Conservation (phyloP, 2,888 invertebrate species). For the Lymantria monacha region DNA sequence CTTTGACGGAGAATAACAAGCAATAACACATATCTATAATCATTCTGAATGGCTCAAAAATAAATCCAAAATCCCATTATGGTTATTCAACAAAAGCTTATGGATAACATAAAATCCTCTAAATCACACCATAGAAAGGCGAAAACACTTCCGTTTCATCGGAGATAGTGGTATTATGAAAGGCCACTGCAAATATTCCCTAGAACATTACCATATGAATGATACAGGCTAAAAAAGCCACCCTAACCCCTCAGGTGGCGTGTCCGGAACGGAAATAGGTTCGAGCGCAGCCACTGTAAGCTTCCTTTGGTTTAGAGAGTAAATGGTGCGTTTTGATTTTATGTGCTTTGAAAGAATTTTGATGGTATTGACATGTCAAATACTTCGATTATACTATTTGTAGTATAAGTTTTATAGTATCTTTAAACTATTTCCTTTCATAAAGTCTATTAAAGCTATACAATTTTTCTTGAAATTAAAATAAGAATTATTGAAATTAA, state of each 20-base stretch:
- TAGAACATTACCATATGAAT: conserved; percentile 73
- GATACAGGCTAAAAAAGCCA: conserved; percentile 60
- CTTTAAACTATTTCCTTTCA: no score
- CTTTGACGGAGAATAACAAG: no score
- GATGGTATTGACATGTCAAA: no score
- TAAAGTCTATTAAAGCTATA: no score
- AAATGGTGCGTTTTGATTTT: conserved; percentile 25
- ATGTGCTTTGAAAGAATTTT: conserved; percentile 1
- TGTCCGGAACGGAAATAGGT: conserved; percentile 64
- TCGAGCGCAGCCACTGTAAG: conserved; percentile 39
- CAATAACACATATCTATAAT: no score
- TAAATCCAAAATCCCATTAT: background rate
- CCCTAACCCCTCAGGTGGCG: conserved; percentile 50
- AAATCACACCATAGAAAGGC: conserved; percentile 28
- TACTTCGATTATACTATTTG: no score
- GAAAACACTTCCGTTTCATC: conserved; percentile 35
- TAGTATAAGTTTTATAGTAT: no score
- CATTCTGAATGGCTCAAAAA: no score
- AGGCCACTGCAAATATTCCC: conserved; percentile 50
- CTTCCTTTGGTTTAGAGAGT: conserved; percentile 31
- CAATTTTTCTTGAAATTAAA: no score
- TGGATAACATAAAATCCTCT: conserved; percentile 6
- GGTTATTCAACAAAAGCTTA: background rate
- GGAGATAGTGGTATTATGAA: conserved; percentile 29
- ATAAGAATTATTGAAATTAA: no score